phyloP scores from a whole-genome alignment of 2,888 invertebrate species.

The Chorisops tibialis region DNA sequence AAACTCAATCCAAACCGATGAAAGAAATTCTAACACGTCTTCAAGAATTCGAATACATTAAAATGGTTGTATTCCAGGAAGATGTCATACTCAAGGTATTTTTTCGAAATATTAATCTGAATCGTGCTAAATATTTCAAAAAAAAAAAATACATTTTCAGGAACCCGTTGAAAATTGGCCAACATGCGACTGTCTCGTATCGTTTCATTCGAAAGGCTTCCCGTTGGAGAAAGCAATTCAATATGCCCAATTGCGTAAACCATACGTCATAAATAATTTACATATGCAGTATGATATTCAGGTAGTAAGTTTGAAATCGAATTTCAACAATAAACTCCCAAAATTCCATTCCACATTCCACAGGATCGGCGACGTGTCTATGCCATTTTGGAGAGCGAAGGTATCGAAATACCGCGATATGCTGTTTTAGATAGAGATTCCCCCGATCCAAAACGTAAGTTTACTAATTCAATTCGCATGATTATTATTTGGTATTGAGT shows the following conservation, averaged over 20 bases:
- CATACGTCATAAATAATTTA: conserved; percentile 97
- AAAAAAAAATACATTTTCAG: conserved; percentile 58
- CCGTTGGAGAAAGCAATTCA: conserved; percentile 96
- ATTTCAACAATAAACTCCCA: background rate
- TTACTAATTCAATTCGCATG: background rate
- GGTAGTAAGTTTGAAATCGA: conserved; percentile 53
- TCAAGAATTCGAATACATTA: conserved; percentile 94
- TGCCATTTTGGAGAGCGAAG: conserved; percentile 86
- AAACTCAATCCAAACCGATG: conserved; percentile 99
- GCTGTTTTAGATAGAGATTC: conserved; percentile 95
- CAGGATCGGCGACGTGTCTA: conserved; percentile 92
- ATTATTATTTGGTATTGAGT: background rate
- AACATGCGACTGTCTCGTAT: conserved; percentile 93
- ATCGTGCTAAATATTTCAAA: too few species aligned
- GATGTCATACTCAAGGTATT: conserved; percentile 89
- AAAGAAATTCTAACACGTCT: conserved; percentile 94
- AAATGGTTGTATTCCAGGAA: conserved; percentile 93
- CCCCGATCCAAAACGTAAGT: conserved; percentile 81
- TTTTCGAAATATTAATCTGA: background rate
- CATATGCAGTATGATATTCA: conserved; percentile 98
- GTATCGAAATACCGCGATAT: conserved; percentile 96
- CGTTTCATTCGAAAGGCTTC: conserved; percentile 98
- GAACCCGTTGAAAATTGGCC: conserved; percentile 98
- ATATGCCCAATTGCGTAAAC: conserved; percentile 89
- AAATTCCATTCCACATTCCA: background rate